Evolutionary conservation across 2,888 invertebrate genomes (phyloP).

Genomic region (Pharmacophagus antenor): DNA sequence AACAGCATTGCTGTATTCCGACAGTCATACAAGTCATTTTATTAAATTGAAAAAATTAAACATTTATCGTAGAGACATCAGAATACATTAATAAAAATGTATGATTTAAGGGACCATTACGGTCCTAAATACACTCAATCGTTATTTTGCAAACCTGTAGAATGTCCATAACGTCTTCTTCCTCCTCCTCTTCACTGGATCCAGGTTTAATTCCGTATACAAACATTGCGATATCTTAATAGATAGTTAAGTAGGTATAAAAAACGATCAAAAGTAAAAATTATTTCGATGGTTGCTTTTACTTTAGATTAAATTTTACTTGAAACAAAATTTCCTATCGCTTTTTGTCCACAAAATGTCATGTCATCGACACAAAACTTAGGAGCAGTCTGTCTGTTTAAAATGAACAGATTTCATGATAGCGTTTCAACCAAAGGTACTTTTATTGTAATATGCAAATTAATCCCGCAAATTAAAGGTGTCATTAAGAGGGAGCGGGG

Average conservation of each 20-base stretch:
- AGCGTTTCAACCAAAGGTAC: conserved; percentile 48
- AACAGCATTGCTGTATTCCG: no score
- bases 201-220: conserved; percentile 78
- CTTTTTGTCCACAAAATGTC: neutral
- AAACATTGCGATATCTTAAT: conserved; percentile 65
- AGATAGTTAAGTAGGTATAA: neutral
- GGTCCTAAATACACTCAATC: neutral
- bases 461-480: conserved; percentile 64
- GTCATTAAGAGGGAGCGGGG: conserved; percentile 62
- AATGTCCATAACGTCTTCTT: conserved; percentile 80
- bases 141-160: conserved; percentile 56
- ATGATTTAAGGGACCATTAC: no score
- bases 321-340: neutral
- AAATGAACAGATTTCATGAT: conserved; percentile 50
- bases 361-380: conserved; percentile 33
- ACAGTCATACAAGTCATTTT: no score
- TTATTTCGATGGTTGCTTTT: neutral
- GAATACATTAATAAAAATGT: neutral
- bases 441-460: conserved; percentile 71
- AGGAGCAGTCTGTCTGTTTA: conserved; percentile 37
- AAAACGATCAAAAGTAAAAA: neutral
- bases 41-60: no score
- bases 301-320: no score
- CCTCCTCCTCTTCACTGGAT: conserved; percentile 81
- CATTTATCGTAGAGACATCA: neutral